phyloP scores from a whole-genome alignment of 2,888 invertebrate genomes.

The Onthophagus sagittarius region DNA sequence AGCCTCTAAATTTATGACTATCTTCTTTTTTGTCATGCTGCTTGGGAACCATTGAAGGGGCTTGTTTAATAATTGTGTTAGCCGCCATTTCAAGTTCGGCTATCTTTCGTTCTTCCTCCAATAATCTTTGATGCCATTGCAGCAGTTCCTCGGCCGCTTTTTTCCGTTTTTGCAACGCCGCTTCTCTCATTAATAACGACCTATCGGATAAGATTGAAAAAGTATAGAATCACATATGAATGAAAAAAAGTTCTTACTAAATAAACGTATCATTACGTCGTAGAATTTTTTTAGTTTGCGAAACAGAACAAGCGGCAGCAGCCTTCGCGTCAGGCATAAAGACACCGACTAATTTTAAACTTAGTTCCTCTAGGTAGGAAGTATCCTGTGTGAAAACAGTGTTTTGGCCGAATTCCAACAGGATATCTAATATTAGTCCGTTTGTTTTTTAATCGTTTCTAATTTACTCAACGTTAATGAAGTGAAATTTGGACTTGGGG shows the following conservation, averaged over 20 bases:
- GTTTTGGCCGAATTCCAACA: slow-evolving; percentile 44
- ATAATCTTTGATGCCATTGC: slow-evolving; percentile 53
- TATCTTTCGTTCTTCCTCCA: slow-evolving; percentile 54
- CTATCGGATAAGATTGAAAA: slow-evolving; percentile 32
- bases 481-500: background rate
- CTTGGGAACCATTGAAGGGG: slow-evolving; percentile 25
- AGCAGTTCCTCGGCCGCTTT: slow-evolving; percentile 52
- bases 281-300: background rate
- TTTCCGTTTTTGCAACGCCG: slow-evolving; percentile 48
- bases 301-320: slow-evolving; percentile 2
- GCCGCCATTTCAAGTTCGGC: slow-evolving; percentile 50
- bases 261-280: background rate
- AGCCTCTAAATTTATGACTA: slow-evolving; percentile 39
- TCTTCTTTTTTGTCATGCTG: slow-evolving; percentile 19
- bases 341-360: slow-evolving; percentile 37
- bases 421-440: slow-evolving; percentile 48
- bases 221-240: background rate
- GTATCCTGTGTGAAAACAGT: slow-evolving; percentile 42
- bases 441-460: slow-evolving; percentile 43
- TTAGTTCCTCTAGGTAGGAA: slow-evolving; percentile 43
- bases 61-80: slow-evolving; percentile 39
- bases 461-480: slow-evolving; percentile 26
- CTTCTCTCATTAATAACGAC: slow-evolving; percentile 50
- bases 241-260: background rate
- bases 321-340: background rate